Conservation (phyloP, 2,113 vertebrate genomes). For the Cervus canadensis region DNA sequence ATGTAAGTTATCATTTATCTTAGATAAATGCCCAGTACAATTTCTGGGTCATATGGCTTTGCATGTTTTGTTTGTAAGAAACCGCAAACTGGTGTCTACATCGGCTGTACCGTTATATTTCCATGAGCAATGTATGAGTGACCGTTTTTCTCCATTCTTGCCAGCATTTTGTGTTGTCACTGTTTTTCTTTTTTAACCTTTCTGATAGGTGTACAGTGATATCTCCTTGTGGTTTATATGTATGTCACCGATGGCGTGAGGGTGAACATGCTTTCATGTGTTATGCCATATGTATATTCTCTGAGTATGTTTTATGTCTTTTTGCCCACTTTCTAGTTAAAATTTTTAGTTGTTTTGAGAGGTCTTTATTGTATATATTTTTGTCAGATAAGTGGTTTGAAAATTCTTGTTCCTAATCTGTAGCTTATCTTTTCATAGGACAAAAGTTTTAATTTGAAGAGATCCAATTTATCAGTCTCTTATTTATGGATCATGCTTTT, state of each 20-base stretch:
- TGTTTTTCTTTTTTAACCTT: neutral
- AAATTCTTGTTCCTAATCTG: neutral
- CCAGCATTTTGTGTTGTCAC: neutral
- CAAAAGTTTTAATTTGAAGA: neutral
- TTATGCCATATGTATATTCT: neutral
- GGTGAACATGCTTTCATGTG: neutral
- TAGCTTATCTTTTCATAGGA: neutral
- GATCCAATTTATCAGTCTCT: neutral
- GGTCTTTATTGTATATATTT: neutral
- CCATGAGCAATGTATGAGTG: neutral
- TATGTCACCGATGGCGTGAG: neutral
- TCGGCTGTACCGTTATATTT: neutral
- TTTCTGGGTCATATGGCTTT: neutral
- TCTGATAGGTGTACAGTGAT: neutral
- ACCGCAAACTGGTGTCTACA: neutral
- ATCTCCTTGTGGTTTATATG: neutral
- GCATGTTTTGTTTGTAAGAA: neutral
- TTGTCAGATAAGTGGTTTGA: neutral
- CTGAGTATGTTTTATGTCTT: neutral
- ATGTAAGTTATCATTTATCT: neutral
- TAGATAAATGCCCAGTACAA: neutral
- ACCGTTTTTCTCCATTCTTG: neutral
- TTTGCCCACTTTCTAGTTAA: conserved; percentile 1
- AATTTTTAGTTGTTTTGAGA: neutral
- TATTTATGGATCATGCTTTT: neutral